Evolutionary conservation across 1,140 invertebrate genomes (phyloP), one percentile per base, ranked within the genome.

Genomic region (Drosophila ercepeae): DNA sequence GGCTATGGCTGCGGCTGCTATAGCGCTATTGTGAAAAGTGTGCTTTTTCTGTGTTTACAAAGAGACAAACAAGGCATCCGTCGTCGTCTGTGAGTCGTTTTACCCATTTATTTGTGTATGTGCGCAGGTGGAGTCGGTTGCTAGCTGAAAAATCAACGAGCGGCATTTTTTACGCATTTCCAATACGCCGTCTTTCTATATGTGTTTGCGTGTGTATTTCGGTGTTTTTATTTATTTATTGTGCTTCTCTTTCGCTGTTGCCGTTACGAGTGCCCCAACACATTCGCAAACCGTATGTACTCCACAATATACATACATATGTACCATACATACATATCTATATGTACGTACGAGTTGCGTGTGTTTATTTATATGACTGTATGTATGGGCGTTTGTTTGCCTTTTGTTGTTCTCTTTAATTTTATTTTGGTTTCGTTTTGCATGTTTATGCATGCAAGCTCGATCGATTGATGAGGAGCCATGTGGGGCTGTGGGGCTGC

Each of bases 211-310:
- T 58, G 44, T 65, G 54, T 63, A 69, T 70, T 83, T 83, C 75
- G 78, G 75, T 83, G 81, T 84, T 84, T 84, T 86, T 84, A 84
- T 84, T 84, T 84, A 84, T 84, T 84, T 84, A 79, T 84, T 84
- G 81, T 84, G 81, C 76, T 84, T 76, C 81, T 84, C 81, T 84
- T 84, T 84, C 77, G 79, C 71, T 75, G 57, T 79, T 77, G 73
- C 78, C 51, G 61, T 71, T 71, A 71, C 67, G 75, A 84, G 75
- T 75, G 79, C 84, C 69, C 69, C 72, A 83, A 63, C 78, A 64
- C 54, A 45, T 23, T 9, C 13, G 16, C 52, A 58, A n/a, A 39
- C 44, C 36, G 44, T 69, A 74, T 59, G 36, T 70, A 48, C 45
- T 63, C 29, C 45, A 42, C 34, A 70, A 50, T 61, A 32, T 11